Conservation (phyloP, 2,888 invertebrate species). For the Platerodrilus igneus region DNA sequence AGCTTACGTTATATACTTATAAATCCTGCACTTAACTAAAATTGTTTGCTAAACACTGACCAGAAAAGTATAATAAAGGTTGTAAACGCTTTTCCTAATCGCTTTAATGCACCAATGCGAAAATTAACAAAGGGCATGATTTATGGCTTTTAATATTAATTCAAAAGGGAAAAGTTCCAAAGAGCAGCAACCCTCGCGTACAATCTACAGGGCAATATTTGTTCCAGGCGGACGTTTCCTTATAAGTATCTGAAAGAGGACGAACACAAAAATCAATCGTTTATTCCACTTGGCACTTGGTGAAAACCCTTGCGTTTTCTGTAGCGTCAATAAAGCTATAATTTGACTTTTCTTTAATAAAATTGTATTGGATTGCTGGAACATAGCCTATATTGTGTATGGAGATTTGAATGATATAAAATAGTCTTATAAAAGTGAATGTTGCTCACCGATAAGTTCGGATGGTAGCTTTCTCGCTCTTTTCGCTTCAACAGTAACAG, state of each 20-base stretch:
- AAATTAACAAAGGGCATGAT: conserved; percentile 7
- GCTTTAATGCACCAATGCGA: conserved; percentile 5
- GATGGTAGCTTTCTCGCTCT: conserved; percentile 31
- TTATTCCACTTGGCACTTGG: conserved; percentile 2
- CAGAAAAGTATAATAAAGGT: no score
- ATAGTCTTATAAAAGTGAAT: no score
- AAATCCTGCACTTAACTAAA: no score
- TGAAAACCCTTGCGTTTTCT: background rate
- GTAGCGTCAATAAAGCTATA: conserved; percentile 2
- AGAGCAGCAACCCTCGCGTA: background rate
- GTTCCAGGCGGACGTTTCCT: conserved; percentile 7
- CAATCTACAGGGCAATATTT: conserved; percentile 9
- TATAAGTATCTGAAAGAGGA: conserved; percentile 5
- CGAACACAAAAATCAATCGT: conserved; percentile 10
- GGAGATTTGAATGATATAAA: no score
- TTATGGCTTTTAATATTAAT: conserved; percentile 10
- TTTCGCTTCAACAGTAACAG: conserved; percentile 24
- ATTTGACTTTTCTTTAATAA: no score
- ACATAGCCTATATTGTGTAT: no score
- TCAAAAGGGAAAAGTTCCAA: conserved; percentile 6
- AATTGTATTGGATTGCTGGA: no score
- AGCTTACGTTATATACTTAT: background rate
- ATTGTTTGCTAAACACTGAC: no score
- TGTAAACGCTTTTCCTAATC: no score
- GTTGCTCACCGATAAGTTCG: conserved; percentile 35